These are phyloP conservation scores for Ctenicera cuprea DNA, from an alignment of 2,888 invertebrate species.

Conservation along the genomic window DNA sequence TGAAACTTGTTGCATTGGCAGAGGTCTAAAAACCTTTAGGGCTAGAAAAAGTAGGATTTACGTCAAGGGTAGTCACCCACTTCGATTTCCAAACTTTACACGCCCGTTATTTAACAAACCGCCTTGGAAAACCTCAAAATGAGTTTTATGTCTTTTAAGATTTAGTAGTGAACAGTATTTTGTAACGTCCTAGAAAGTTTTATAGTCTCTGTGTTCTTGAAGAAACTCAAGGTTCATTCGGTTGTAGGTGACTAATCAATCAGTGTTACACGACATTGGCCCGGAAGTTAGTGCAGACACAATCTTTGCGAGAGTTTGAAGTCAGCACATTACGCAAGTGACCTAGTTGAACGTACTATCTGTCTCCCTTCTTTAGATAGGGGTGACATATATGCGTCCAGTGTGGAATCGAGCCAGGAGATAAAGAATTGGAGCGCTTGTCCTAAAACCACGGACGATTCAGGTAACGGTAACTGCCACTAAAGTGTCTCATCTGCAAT, in stretches of 20 bases:
- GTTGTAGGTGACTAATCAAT: constrained; percentile 40
- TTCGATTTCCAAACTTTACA: constrained; percentile 36
- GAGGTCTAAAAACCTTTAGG: constrained; percentile 13
- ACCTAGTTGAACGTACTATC: constrained; percentile 36
- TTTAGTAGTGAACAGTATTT: constrained; percentile 3
- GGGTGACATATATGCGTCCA: constrained; percentile 54
- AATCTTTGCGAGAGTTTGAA: constrained; percentile 35
- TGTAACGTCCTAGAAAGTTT: not conserved
- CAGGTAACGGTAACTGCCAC: constrained; percentile 70
- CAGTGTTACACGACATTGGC: constrained; percentile 32
- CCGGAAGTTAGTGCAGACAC: constrained; percentile 37
- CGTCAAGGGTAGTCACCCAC: constrained; percentile 23
- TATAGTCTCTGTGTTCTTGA: constrained; percentile 15
- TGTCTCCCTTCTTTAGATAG: constrained; percentile 44
- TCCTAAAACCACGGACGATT: constrained; percentile 65
- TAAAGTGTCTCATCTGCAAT: constrained; percentile 71
- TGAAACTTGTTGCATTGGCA: constrained; percentile 37
- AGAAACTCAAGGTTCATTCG: constrained; percentile 25
- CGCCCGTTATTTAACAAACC: constrained; percentile 23
- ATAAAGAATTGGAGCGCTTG: constrained; percentile 67
- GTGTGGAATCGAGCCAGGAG: constrained; percentile 64
- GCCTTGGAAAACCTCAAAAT: not conserved
- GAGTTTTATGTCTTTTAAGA: constrained; percentile 13
- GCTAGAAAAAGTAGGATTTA: constrained; percentile 33
- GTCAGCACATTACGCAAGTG: constrained; percentile 46